Evolutionary conservation across 2,797 vertebrate species (phyloP).

Genomic region (Sebastes miniatus): DNA sequence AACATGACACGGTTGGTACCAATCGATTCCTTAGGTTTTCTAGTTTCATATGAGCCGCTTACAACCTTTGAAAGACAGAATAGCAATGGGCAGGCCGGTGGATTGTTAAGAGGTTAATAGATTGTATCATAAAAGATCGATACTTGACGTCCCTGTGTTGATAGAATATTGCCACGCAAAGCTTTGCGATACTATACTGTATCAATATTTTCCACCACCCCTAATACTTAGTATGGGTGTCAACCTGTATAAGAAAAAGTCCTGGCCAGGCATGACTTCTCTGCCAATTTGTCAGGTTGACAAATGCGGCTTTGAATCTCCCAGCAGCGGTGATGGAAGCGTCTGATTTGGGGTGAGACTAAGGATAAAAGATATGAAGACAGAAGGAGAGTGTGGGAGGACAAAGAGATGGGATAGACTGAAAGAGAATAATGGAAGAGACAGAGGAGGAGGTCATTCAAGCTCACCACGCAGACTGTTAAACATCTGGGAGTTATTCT

Average conservation of each 20-base stretch:
- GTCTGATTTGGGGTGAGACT: conserved; percentile 14
- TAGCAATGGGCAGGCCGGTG: too few relatives aligned
- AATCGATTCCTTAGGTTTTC: too few relatives aligned
- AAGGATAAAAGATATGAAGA: conserved; percentile 23
- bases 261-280: neutral
- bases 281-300: conserved; percentile 7
- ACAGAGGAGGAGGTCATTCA: neutral
- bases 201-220: fast-evolving
- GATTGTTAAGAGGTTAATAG: too few relatives aligned
- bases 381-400: conserved; percentile 12
- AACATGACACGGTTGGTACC: too few relatives aligned
- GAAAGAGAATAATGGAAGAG: conserved; percentile 31
- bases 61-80: too few relatives aligned
- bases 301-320: conserved; percentile 5
- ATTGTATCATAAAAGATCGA: too few relatives aligned
- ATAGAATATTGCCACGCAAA: too few relatives aligned
- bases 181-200: too few relatives aligned
- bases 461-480: conserved; percentile 6
- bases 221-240: neutral
- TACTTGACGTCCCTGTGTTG: too few relatives aligned
- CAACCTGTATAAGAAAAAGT: neutral
- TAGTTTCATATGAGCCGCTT: too few relatives aligned
- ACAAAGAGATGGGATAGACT: conserved; percentile 1
- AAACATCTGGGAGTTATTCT: conserved; percentile 18
- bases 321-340: conserved; percentile 33